Evolutionary conservation across 2,797 vertebrate genomes (phyloP), one percentile per base, ranked within the genome.

Genomic region (Chaenodraco wilsoni): DNA sequence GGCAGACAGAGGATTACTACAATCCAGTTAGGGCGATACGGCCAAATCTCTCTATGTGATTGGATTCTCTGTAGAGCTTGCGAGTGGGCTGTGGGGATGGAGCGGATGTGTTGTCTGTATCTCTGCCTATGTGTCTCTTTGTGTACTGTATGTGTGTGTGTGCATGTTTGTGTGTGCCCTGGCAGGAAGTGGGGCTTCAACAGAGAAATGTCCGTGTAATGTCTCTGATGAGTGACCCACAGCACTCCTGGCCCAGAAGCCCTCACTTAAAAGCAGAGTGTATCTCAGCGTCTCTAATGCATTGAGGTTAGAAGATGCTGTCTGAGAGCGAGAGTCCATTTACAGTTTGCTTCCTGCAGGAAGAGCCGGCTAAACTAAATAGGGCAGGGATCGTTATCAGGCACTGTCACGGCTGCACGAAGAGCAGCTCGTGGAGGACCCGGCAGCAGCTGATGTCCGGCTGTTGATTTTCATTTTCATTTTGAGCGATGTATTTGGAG

Each of bases 1-100:
- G 91, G 91, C 84, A 90, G 88, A 91, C 85, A 87, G 85, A 79
- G 91, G 91, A 94, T 94, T 94, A 93, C 84, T 78, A 82, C 87
- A 94, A 94, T 94, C 92, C 92, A 94, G 91, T 93, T 92, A 93
- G 84, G 87, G 81, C 83, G 83, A 92, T 91, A 91, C 68, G 81
- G 89, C 88, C 89, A 91, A 91, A 92, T 92, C 91, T 90, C 90
- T 91, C 83, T 71, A 87, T 89, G 90, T 90, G 91, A 92, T 92
- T 94, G 89, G 87, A 90, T 91, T 91, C 87, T 90, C 83, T 67
- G 83, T 65, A 59, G 86, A 83, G 75, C 79, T 75, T 76, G 81
- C 52, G 70, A 88, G 89, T 83, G 84, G 80, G 84, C 83, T 82
- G 46, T 37, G 56, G 68, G 68, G 68, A 69, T 64, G 52, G 65